Percentiles rank a stretch among this genome's conserved stretches.
Evolutionary conservation across 2,888 invertebrate genomes (phyloP).

Genomic region (Caenorhabditis drosophilae): DNA sequence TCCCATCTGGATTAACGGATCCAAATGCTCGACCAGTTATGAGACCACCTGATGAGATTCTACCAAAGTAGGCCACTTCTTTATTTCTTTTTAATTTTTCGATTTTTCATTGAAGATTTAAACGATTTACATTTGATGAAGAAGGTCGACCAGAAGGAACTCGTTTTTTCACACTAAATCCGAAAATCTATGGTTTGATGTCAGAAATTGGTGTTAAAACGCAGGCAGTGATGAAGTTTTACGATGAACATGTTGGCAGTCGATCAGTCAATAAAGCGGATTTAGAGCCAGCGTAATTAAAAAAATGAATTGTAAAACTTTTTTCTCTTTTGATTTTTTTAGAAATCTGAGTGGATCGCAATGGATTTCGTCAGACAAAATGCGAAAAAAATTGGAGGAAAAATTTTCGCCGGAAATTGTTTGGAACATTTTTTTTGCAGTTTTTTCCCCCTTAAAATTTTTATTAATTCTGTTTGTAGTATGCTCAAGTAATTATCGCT

Average conservation of each 20-base stretch:
- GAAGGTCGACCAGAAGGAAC: constrained; percentile 88
- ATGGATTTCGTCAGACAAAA: constrained; percentile 59
- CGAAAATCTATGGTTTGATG: constrained; percentile 83
- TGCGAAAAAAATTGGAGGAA: constrained; percentile 58
- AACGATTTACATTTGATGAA: constrained; percentile 70
- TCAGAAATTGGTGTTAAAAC: constrained; percentile 72
- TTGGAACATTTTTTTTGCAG: no score
- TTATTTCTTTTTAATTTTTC: not conserved
- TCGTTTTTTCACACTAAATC: constrained; percentile 87
- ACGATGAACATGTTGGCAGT: constrained; percentile 46
- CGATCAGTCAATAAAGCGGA: constrained; percentile 20
- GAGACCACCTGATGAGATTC: constrained; percentile 82
- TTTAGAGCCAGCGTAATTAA: constrained; percentile 38
- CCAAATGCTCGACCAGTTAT: constrained; percentile 85
- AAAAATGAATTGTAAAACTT: no score
- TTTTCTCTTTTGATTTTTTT: no score
- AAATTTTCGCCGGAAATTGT: constrained; percentile 61
- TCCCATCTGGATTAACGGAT: constrained; percentile 90
- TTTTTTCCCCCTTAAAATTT: no score
- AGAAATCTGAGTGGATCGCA: constrained; percentile 70
- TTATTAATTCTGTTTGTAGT: constrained; percentile 52
- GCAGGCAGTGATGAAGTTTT: constrained; percentile 44
- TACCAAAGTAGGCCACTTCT: constrained; percentile 65
- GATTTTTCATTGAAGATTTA: constrained; percentile 30
- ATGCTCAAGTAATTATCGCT: constrained; percentile 61